A percentile compares a stretch with the other conserved stretches of the same genome.
phyloP scores from a whole-genome alignment of 2,888 invertebrate genomes.

The Tinea trinotella region DNA sequence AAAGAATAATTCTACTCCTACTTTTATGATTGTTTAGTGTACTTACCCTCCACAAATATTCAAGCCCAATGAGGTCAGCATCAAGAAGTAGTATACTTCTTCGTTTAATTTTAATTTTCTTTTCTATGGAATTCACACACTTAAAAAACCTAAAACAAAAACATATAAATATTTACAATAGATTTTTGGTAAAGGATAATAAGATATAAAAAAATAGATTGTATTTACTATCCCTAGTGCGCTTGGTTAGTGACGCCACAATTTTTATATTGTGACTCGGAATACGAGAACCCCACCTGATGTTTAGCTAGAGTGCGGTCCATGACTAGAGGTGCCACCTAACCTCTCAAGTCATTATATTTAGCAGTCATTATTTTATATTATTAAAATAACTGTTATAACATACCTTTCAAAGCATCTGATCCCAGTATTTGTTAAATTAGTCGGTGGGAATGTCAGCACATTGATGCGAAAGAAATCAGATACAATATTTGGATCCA shows the following conservation, averaged over 20 bases:
- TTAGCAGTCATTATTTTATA: neutral
- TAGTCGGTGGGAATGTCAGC: slow-evolving; percentile 89
- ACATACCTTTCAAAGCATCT: slow-evolving; percentile 83
- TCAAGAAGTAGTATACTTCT: slow-evolving; percentile 92
- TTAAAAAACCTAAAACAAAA: slow-evolving; percentile 84
- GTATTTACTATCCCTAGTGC: neutral
- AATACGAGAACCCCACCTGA: no score
- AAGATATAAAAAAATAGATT: neutral
- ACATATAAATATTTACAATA: no score
- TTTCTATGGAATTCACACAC: slow-evolving; percentile 95
- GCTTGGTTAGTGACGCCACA: no score
- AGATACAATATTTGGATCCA: slow-evolving; percentile 95
- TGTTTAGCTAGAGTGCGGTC: no score
- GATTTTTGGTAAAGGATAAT: neutral
- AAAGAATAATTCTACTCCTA: no score
- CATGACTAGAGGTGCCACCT: neutral
- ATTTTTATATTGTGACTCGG: no score
- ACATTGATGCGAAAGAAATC: slow-evolving; percentile 97
- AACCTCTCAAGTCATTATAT: no score
- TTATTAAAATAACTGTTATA: neutral
- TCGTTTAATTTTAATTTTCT: slow-evolving; percentile 89
- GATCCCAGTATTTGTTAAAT: slow-evolving; percentile 95
- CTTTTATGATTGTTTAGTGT: no score
- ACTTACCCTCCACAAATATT: slow-evolving; percentile 96
- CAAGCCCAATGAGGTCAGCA: slow-evolving; percentile 94